phyloP scores from a whole-genome alignment of 2,888 invertebrate genomes.

The Sycophila texana region DNA sequence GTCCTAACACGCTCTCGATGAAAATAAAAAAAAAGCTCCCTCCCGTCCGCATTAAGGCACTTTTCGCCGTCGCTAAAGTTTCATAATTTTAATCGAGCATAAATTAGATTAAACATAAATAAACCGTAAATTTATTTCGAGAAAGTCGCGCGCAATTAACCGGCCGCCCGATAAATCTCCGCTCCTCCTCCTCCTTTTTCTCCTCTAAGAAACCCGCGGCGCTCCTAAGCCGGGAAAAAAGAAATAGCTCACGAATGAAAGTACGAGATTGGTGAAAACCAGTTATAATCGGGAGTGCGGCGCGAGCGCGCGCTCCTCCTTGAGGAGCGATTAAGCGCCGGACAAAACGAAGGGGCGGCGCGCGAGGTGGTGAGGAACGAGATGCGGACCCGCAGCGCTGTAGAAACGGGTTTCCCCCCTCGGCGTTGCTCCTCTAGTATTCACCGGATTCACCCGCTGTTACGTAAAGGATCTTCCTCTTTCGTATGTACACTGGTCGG shows the following conservation, averaged over 20 bases:
- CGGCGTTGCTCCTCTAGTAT: neutral
- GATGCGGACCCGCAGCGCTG: no score
- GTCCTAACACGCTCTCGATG: neutral
- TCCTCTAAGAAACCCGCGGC: no score
- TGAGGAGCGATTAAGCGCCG: slow-evolving; percentile 40
- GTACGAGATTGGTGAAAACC: slow-evolving; percentile 51
- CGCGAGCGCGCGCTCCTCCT: neutral
- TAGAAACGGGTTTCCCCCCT: slow-evolving; percentile 46
- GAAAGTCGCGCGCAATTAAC: slow-evolving; percentile 35
- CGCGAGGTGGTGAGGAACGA: slow-evolving; percentile 2
- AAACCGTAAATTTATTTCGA: slow-evolving; percentile 13
- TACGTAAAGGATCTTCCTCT: slow-evolving; percentile 18
- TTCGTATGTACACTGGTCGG: neutral
- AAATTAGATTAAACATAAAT: slow-evolving; percentile 38
- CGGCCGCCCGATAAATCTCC: slow-evolving; percentile 24
- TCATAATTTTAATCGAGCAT: slow-evolving; percentile 3
- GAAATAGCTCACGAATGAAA: slow-evolving; percentile 35
- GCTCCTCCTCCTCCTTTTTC: no score
- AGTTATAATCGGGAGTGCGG: slow-evolving; percentile 43
- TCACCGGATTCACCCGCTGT: slow-evolving; percentile 32
- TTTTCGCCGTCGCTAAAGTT: no score
- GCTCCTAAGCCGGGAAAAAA: slow-evolving; percentile 1
- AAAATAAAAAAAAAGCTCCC: neutral
- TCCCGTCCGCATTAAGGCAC: neutral
- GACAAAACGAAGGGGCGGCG: slow-evolving; percentile 18